phyloP scores from a whole-genome alignment of 2,888 invertebrate genomes.

The Gibbula magus region DNA sequence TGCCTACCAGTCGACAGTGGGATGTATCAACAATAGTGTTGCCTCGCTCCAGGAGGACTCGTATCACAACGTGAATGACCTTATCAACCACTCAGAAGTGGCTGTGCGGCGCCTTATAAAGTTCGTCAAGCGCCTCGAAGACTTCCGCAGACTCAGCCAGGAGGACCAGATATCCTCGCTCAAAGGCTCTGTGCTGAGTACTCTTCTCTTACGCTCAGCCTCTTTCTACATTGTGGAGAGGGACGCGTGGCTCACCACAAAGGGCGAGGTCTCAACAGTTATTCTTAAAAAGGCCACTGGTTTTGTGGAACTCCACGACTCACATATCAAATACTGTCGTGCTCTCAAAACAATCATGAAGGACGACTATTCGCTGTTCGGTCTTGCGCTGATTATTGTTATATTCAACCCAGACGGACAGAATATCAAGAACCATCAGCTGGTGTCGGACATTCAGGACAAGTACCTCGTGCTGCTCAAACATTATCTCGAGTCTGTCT shows the following conservation, averaged over 20 bases:
- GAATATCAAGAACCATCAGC: constrained; percentile 77
- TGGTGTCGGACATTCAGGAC: constrained; percentile 72
- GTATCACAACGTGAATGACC: constrained; percentile 78
- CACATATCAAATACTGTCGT: constrained; percentile 70
- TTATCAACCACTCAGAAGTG: constrained; percentile 83
- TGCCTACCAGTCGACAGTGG: constrained; percentile 61
- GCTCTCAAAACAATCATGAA: constrained; percentile 77
- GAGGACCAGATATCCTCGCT: constrained; percentile 92
- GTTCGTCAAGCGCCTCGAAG: constrained; percentile 80
- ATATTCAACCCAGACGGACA: constrained; percentile 90
- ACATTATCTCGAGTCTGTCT: constrained; percentile 72
- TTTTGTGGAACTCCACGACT: constrained; percentile 67
- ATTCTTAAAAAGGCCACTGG: constrained; percentile 90
- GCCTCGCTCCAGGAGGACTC: constrained; percentile 44
- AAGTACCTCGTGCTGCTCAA: constrained; percentile 76
- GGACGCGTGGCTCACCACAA: constrained; percentile 87
- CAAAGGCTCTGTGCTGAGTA: constrained; percentile 81
- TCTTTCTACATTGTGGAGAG: constrained; percentile 92
- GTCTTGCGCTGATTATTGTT: constrained; percentile 92
- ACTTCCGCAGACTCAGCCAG: constrained; percentile 94
- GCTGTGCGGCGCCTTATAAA: constrained; percentile 87
- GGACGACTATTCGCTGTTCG: constrained; percentile 90
- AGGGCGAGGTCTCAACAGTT: constrained; percentile 87
- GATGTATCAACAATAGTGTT: constrained; percentile 41
- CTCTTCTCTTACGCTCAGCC: constrained; percentile 90